Conservation (phyloP, 2,888 invertebrate species). For the Thecocarcelia acutangulata region DNA sequence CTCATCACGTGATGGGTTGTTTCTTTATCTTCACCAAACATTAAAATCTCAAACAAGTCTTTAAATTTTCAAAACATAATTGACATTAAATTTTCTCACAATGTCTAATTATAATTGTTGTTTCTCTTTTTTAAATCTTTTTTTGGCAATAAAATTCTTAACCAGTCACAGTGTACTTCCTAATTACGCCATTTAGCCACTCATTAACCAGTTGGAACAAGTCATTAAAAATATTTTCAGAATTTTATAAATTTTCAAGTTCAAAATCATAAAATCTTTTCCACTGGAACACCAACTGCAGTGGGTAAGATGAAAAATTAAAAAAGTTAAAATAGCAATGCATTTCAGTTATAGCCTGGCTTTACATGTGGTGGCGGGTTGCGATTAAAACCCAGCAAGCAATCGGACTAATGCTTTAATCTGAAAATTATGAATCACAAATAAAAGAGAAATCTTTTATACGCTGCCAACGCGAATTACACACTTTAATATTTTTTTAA, state of each 20-base stretch:
- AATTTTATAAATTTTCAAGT: conserved; percentile 31
- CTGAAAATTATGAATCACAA: too few relatives aligned
- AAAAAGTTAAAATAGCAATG: conserved; percentile 35
- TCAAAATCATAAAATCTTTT: background rate
- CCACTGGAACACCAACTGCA: conserved; percentile 7
- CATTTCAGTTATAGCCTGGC: background rate
- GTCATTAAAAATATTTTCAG: conserved; percentile 13
- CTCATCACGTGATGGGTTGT: conserved; percentile 36
- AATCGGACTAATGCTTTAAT: background rate
- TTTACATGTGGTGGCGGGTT: conserved; percentile 12
- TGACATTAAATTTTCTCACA: conserved; percentile 20
- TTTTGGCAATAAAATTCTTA: conserved; percentile 23
- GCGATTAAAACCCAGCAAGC: conserved; percentile 16
- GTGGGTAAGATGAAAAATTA: conserved; percentile 25
- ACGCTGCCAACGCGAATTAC: too few relatives aligned
- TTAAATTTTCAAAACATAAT: conserved; percentile 8
- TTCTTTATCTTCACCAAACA: background rate
- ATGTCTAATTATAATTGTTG: conserved; percentile 6
- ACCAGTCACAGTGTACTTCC: conserved; percentile 2
- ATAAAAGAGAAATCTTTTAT: too few relatives aligned
- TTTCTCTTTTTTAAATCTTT: background rate
- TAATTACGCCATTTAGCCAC: conserved; percentile 40
- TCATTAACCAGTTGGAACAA: conserved; percentile 27
- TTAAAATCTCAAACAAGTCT: conserved; percentile 8
- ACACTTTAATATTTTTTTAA: too few relatives aligned